Conservation (phyloP, 1,140 invertebrate genomes). For the Anagrus nilaparvatae region DNA sequence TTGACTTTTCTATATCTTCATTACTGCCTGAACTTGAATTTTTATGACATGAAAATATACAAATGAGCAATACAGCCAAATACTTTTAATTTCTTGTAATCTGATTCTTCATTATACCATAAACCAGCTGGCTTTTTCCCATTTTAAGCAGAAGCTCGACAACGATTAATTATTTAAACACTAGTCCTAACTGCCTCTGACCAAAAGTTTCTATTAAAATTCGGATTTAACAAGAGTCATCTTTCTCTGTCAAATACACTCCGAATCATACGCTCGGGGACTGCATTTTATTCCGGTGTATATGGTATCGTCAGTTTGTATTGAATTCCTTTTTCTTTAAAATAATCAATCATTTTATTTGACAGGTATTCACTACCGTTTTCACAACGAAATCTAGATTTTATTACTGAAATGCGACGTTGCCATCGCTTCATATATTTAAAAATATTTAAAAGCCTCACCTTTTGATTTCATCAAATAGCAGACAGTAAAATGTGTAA, state of each 20-base stretch:
- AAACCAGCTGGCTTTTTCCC: not conserved
- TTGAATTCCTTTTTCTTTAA: conserved; percentile 15
- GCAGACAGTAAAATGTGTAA: conserved; percentile 5
- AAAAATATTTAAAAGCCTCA: conserved; percentile 18
- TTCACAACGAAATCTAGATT: not conserved
- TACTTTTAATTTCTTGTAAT: no score
- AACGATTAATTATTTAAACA: conserved; percentile 10
- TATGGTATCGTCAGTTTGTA: conserved; percentile 22
- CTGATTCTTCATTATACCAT: conserved; percentile 13
- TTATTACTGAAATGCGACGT: conserved; percentile 17
- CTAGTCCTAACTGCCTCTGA: no score
- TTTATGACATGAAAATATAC: no score
- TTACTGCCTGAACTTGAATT: no score
- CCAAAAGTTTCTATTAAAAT: conserved; percentile 17
- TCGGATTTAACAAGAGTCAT: conserved; percentile 24
- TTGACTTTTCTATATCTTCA: no score
- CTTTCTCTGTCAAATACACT: conserved; percentile 29
- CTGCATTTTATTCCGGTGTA: conserved; percentile 35
- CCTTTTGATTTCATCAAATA: conserved; percentile 26
- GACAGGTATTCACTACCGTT: not conserved
- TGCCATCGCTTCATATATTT: not conserved
- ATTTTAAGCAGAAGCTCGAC: conserved; percentile 3
- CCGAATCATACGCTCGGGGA: conserved; percentile 31
- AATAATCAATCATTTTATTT: conserved; percentile 14
- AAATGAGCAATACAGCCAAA: conserved; percentile 6